Base-by-base conservation (phyloP, 1,140 invertebrate genomes). In the Melipona quadrifasciata region DNA sequence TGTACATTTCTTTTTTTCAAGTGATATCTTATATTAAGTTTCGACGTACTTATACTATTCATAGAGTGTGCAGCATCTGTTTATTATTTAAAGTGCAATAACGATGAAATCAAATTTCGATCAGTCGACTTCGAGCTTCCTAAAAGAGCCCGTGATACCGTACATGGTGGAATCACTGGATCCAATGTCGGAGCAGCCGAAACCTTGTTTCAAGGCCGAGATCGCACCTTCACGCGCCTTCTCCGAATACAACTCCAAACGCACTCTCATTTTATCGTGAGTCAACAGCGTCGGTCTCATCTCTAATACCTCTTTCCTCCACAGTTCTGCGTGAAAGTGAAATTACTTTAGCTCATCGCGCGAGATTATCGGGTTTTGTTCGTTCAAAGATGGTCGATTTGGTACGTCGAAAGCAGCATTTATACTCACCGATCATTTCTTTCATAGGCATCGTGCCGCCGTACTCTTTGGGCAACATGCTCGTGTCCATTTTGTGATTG, bases 371-470 rank as follows among this genome's bases (percentile, higher is more conserved):
- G n/a, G n/a, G n/a, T n/a, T n/a, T n/a, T 24, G 0, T 78, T 8
- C 51, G 67, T 17, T 16, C 14, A 55, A 21, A 24, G 10, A 24
- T 58, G 24, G 10, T 58, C 19, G 57, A 58, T 58, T 58, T 24
- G 57, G n/a, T 57, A 57, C 57, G 57, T 58, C 5, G 24, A 21
- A 58, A 24, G 57, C 6, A 58, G 3, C 57, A 21, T 12, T 24
- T 1, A 8, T 5, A 67, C 64, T 79, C 92, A 98, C 97, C 96
- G 86, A 98, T 98, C 97, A 98, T 98, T 92, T 97, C 96, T 58
- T 96, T 95, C 96, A 98, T 97, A 0, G 97, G 97, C 94, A 97
- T 97, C 14, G 94, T 96, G 2, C 97, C 97, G 24, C 97, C 97
- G 91, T 98, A 98, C 91, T 98, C 97, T 89, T 97, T 96, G 0